Percentiles rank a stretch among this genome's conserved stretches.
Conservation (phyloP, 2,888 invertebrate genomes). For the Cantharis flavilabris region DNA sequence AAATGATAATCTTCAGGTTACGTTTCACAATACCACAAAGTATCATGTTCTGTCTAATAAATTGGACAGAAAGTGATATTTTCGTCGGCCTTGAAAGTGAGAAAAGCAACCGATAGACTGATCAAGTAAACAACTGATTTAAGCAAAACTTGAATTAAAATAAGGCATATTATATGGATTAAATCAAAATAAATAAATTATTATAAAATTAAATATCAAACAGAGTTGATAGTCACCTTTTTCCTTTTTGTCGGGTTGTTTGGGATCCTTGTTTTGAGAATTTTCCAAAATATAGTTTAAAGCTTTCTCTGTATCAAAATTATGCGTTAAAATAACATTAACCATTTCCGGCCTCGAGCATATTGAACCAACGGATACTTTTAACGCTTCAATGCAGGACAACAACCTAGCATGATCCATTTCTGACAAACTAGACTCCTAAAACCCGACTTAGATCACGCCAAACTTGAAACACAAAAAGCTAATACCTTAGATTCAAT, state of each 20-base stretch:
- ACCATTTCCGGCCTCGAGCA: constrained; percentile 74
- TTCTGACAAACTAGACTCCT: constrained; percentile 60
- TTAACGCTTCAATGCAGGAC: constrained; percentile 83
- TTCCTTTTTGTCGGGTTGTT: constrained; percentile 38
- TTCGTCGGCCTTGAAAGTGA: no score
- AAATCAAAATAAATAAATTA: no score
- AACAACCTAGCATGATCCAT: constrained; percentile 74
- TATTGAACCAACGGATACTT: constrained; percentile 78
- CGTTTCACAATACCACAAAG: no score
- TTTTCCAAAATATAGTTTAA: constrained; percentile 67
- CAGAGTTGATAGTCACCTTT: constrained; percentile 50
- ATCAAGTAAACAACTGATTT: no score
- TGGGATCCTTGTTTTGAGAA: constrained; percentile 32
- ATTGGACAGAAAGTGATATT: no score
- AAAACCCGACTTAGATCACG: constrained; percentile 12
- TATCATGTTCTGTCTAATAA: no score
- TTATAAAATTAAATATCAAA: no score
- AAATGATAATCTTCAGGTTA: no score
- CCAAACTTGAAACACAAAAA: background rate
- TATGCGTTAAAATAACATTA: constrained; percentile 70
- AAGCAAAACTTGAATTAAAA: no score
- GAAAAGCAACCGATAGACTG: no score
- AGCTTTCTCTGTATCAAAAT: constrained; percentile 74
- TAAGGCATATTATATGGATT: no score
- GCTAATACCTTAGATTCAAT: constrained; percentile 56